Evolutionary conservation across 2,113 vertebrate genomes (phyloP).

Genomic region (Albula glossodonta): DNA sequence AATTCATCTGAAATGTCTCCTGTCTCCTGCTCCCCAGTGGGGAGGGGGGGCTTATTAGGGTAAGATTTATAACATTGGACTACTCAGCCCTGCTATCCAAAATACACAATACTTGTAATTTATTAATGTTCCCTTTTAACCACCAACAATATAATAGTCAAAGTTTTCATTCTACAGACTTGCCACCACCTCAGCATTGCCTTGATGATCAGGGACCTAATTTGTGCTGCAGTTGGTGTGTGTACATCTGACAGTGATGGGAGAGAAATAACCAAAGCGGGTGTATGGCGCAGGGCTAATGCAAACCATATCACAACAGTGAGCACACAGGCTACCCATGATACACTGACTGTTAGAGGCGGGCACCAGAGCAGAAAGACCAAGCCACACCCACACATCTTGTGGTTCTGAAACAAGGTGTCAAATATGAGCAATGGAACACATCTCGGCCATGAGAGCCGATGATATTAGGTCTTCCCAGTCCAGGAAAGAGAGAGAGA

Average conservation of each 20-base stretch:
- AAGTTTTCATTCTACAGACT: too few species aligned
- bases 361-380: background rate
- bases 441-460: conserved; percentile 44
- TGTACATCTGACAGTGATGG: background rate
- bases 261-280: background rate
- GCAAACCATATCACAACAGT: background rate
- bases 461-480: conserved; percentile 45
- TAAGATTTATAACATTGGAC: too few species aligned
- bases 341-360: background rate
- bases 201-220: background rate
- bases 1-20: too few species aligned
- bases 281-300: background rate
- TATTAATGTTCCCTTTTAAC: too few species aligned
- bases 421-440: conserved; percentile 58
- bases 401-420: conserved; percentile 37
- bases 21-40: too few species aligned
- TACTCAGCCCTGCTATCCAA: too few species aligned
- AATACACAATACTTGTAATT: too few species aligned
- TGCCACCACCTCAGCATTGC: background rate
- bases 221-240: background rate
- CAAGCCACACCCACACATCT: background rate
- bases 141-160: too few species aligned
- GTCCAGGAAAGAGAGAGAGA: conserved; percentile 11
- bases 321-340: background rate
- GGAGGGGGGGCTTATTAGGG: too few species aligned